Percentiles rank a stretch among this genome's conserved stretches.
Conservation (phyloP, 2,888 invertebrate species). For the Clostera curtula region DNA sequence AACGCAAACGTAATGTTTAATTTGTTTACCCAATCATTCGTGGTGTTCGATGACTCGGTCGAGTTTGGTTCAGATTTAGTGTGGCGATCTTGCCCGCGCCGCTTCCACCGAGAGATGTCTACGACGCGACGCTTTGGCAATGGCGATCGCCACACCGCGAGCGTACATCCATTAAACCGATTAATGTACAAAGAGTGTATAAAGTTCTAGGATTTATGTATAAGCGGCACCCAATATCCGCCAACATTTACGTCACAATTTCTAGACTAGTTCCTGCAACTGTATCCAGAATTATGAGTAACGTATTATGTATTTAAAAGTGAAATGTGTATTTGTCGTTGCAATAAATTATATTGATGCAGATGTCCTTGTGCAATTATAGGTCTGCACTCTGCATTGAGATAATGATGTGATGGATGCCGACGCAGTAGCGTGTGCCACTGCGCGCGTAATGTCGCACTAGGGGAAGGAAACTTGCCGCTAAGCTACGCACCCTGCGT, state of each 20-base stretch:
- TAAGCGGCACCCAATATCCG: slow-evolving; percentile 6
- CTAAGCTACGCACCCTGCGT: too few species aligned
- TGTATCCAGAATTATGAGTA: slow-evolving; percentile 26
- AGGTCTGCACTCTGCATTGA: slow-evolving; percentile 29
- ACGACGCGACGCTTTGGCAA: not conserved
- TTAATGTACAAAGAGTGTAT: slow-evolving; percentile 24
- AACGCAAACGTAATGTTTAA: slow-evolving; percentile 18
- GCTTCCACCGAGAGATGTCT: not conserved
- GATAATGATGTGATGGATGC: slow-evolving; percentile 21
- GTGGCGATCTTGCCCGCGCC: slow-evolving; percentile 2
- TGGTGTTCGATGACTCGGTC: slow-evolving; percentile 1
- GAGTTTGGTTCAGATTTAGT: slow-evolving; percentile 7
- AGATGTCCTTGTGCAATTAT: slow-evolving; percentile 31
- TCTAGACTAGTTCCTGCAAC: slow-evolving; percentile 20
- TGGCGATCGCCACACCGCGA: too few species aligned
- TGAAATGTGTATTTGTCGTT: slow-evolving; percentile 25
- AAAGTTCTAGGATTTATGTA: slow-evolving; percentile 24
- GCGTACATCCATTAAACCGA: slow-evolving; percentile 4
- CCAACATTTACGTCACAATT: slow-evolving; percentile 10
- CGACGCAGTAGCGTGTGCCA: slow-evolving; percentile 7
- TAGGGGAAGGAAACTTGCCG: not conserved
- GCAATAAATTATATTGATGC: slow-evolving; percentile 20
- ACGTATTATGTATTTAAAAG: slow-evolving; percentile 32
- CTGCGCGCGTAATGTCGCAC: not conserved
- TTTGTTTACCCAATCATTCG: slow-evolving; percentile 8